Percentiles rank a stretch among this genome's conserved stretches.
Conservation (phyloP, 2,888 invertebrate species). For the Leucoma salicis region DNA sequence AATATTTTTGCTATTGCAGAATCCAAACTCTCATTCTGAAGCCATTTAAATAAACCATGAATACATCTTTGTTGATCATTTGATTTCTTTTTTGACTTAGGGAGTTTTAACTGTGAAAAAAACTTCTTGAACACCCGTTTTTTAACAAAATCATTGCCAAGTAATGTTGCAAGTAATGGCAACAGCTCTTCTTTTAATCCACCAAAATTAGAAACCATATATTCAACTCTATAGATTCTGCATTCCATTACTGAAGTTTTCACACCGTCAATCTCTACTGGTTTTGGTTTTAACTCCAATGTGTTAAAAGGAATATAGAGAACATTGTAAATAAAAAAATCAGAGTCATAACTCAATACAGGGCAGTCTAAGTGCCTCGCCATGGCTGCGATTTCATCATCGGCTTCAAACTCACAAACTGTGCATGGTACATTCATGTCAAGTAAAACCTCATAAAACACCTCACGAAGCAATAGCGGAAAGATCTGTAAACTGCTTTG, state of each 20-base stretch:
- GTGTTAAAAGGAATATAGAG: slow-evolving; percentile 90
- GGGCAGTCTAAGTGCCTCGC: slow-evolving; percentile 91
- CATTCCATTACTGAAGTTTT: slow-evolving; percentile 81
- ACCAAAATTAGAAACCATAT: slow-evolving; percentile 85
- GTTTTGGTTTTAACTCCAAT: slow-evolving; percentile 76
- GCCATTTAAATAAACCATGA: slow-evolving; percentile 87
- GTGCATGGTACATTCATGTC: slow-evolving; percentile 85
- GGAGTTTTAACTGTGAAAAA: slow-evolving; percentile 84
- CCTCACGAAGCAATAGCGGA: slow-evolving; percentile 88
- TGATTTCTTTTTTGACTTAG: slow-evolving; percentile 75
- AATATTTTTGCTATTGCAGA: slow-evolving; percentile 86
- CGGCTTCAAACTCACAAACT: slow-evolving; percentile 94
- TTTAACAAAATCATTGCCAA: slow-evolving; percentile 95
- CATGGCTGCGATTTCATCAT: slow-evolving; percentile 92
- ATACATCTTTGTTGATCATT: slow-evolving; percentile 87
- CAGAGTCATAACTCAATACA: slow-evolving; percentile 95
- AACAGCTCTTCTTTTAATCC: slow-evolving; percentile 85
- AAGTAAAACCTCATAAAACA: slow-evolving; percentile 86
- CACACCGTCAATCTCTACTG: slow-evolving; percentile 43
- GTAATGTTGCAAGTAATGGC: slow-evolving; percentile 90
- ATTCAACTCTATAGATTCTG: slow-evolving; percentile 87
- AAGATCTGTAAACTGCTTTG: slow-evolving; percentile 84
- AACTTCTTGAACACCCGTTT: slow-evolving; percentile 86
- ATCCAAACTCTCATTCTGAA: slow-evolving; percentile 86
- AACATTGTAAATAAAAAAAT: slow-evolving; percentile 95